Evolutionary conservation across 2,797 vertebrate genomes (phyloP).

Genomic region (Melanotaenia boesemani): DNA sequence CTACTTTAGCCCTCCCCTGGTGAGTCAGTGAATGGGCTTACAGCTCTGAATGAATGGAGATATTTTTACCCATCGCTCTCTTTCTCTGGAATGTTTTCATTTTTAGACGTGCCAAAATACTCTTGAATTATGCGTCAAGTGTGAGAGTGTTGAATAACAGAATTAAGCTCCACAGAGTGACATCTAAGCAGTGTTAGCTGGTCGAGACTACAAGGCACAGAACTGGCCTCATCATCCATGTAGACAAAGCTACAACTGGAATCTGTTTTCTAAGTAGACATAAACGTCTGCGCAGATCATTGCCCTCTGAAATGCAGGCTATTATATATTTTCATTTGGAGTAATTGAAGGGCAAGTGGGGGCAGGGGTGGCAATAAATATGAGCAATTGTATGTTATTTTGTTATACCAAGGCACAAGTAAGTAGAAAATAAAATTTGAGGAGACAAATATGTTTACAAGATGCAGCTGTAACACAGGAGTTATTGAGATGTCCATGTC

Average conservation of each 20-base stretch:
- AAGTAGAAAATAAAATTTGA: conserved; percentile 19
- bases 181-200: conserved; percentile 31
- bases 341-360: conserved; percentile 4
- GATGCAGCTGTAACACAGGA: conserved; percentile 44
- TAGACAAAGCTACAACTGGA: conserved; percentile 24
- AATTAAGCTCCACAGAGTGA: conserved; percentile 56
- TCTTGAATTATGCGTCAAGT: conserved; percentile 48
- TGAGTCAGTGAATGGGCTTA: conserved; percentile 56
- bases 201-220: conserved; percentile 18
- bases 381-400: conserved; percentile 6
- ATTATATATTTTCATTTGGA: conserved; percentile 22
- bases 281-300: conserved; percentile 22
- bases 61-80: conserved; percentile 68
- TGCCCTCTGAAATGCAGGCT: conserved; percentile 3
- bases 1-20: conserved; percentile 15
- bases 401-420: conserved; percentile 24
- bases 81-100: conserved; percentile 77
- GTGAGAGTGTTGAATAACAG: conserved; percentile 53
- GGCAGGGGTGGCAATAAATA: not conserved
- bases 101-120: conserved; percentile 69
- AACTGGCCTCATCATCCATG: conserved; percentile 16
- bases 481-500: conserved; percentile 62
- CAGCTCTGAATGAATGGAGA: conserved; percentile 66
- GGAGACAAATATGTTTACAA: conserved; percentile 41
- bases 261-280: conserved; percentile 57